These are phyloP conservation scores for Linepithema humile DNA, from an alignment of 1,140 invertebrate species.

Conservation along the genomic window DNA sequence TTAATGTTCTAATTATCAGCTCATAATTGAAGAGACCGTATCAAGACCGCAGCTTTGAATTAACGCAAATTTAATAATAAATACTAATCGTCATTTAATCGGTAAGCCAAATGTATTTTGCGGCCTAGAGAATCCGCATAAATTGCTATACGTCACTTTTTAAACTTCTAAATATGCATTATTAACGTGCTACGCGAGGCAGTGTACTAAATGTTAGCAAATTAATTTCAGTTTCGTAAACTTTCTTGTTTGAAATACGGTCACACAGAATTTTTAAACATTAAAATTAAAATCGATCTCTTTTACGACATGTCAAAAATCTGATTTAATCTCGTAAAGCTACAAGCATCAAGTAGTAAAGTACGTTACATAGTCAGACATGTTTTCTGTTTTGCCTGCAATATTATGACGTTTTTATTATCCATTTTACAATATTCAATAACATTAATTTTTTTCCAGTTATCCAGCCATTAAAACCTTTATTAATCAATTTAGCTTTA, in stretches of 20 bases:
- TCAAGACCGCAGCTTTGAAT: not conserved
- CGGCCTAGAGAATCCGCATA: not conserved
- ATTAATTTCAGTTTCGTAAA: slow-evolving; percentile 22
- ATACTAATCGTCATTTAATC: slow-evolving; percentile 11
- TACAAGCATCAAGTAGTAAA: too few species aligned
- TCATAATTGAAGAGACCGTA: not conserved
- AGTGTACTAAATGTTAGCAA: slow-evolving; percentile 18
- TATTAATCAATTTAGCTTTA: not conserved
- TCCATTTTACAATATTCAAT: too few species aligned
- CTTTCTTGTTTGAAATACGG: not conserved
- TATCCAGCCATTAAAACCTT: not conserved
- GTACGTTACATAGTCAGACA: too few species aligned
- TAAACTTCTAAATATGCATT: slow-evolving; percentile 1
- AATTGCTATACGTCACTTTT: not conserved
- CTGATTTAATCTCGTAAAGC: not conserved
- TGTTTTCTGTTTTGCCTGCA: too few species aligned
- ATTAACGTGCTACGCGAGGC: slow-evolving; percentile 14
- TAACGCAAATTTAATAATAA: slow-evolving; percentile 37
- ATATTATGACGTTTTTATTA: too few species aligned
- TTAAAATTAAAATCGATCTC: not conserved
- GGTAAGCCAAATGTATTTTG: slow-evolving; percentile 19
- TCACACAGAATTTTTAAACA: slow-evolving; percentile 18
- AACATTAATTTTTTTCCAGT: not conserved
- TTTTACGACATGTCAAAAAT: not conserved
- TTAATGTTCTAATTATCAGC: not conserved